Base-by-base conservation (phyloP, 2,797 vertebrate species). In the Muraenolepis orangiensis region DNA sequence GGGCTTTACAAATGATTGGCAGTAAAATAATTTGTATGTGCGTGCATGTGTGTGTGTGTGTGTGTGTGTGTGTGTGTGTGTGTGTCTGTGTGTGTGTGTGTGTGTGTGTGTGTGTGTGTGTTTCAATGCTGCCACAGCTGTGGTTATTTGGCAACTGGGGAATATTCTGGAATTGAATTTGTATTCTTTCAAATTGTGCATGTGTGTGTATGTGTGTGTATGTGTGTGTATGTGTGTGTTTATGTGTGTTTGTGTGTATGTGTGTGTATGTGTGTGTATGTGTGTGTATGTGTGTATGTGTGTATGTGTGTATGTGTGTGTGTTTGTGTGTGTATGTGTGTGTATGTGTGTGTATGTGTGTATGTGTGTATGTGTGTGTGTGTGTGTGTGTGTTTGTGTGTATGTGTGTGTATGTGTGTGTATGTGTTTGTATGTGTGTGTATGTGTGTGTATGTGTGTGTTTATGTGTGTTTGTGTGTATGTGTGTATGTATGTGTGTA, bases 151-250 rank as follows among this genome's bases (percentile, higher is more conserved):
- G 76, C 75, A 71, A 72, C 78, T 84, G 83, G 88, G 88, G 84
- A 88, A 87, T 83, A 88, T 83, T 76, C 80, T 66, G 16, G 74
- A 86, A 80, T 85, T 80, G 2, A 51, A 51, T 86, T 70, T 81
- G 81, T 84, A 79, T 89, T 86, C 86, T 86, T 88, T 87, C 76
- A 81, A 87, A 83, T 78, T 87, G 80, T 86, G 3, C 79, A 84
- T 66, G 75, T 51, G 42, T 57, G 42, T 32, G 28, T 72, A 23
- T 46, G 31, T 81, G 69, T 57, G 51, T 69, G 57, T 73, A 40
- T 70, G 72, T 61, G 28, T 70, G 29, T 36, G 61, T 57, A 36
- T 76, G 72, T 18, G 10, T 46, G 20, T 75, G 46, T 66, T 70
- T 7, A 74, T 80, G 51, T 70, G 69, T 72, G 31, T n/a, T 3